Evolutionary conservation across 2,888 invertebrate species (phyloP).

Genomic region (Epistrophella euchroma): DNA sequence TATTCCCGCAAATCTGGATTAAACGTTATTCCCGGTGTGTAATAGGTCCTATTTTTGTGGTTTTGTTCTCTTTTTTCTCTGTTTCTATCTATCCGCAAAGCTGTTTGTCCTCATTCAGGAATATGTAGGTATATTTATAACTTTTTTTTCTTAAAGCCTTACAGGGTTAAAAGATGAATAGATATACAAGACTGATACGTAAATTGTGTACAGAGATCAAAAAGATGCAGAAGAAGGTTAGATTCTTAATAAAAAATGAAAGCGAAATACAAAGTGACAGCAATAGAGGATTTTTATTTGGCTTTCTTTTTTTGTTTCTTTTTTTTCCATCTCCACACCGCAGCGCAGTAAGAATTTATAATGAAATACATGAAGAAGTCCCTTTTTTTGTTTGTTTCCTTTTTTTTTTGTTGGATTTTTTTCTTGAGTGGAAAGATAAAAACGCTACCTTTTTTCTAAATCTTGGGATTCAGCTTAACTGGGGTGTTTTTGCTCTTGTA

Average conservation of each 20-base stretch:
- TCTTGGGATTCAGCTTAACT: neutral
- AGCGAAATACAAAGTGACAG: slow-evolving; percentile 64
- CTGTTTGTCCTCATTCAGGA: slow-evolving; percentile 35
- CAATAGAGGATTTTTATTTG: slow-evolving; percentile 56
- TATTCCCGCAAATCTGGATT: slow-evolving; percentile 68
- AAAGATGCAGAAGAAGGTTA: slow-evolving; percentile 22
- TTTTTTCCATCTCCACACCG: neutral
- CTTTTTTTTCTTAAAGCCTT: slow-evolving; percentile 6
- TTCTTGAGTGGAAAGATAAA: slow-evolving; percentile 55
- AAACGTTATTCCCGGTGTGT: slow-evolving; percentile 69
- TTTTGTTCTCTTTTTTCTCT: slow-evolving; percentile 17
- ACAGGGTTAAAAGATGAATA: slow-evolving; percentile 60
- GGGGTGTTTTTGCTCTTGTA: neutral
- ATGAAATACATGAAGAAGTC: slow-evolving; percentile 69
- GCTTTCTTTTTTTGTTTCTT: neutral
- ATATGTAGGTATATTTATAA: neutral
- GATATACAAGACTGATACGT: slow-evolving; percentile 66
- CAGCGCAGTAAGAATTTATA: slow-evolving; percentile 65
- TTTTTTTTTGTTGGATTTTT: slow-evolving; percentile 10
- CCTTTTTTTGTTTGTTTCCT: slow-evolving; percentile 23
- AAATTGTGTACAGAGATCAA: slow-evolving; percentile 63
- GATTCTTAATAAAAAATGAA: slow-evolving; percentile 45
- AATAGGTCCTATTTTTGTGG: slow-evolving; percentile 60
- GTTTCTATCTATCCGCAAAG: slow-evolving; percentile 32
- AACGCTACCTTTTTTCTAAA: slow-evolving; percentile 27